Percentiles rank a stretch among this genome's conserved stretches.
phyloP scores from a whole-genome alignment of 1,140 invertebrate genomes.

The Oedothorax gibbosus region DNA sequence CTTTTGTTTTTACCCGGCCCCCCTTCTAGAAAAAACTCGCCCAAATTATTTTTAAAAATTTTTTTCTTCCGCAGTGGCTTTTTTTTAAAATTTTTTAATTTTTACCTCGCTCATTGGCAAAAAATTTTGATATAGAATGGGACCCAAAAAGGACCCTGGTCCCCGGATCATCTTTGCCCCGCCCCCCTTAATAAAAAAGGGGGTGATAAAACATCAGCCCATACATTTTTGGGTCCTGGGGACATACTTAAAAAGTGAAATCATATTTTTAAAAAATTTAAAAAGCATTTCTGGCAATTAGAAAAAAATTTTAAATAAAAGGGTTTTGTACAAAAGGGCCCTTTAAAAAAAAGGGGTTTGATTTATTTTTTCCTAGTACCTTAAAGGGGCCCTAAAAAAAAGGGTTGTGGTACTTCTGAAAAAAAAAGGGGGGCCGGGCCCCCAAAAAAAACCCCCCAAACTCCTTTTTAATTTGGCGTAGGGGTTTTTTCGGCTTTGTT shows the following conservation, averaged over 20 bases:
- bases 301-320: constrained; percentile 65
- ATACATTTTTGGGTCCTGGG: not conserved
- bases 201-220: not conserved
- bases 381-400: constrained; percentile 69
- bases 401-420: constrained; percentile 68
- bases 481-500: constrained; percentile 69
- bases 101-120: constrained; percentile 32
- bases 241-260: too few species aligned
- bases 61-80: constrained; percentile 6
- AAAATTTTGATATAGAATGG: constrained; percentile 30
- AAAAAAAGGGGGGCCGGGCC: too few species aligned
- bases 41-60: constrained; percentile 26
- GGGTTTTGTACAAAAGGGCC: constrained; percentile 64
- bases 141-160: constrained; percentile 37
- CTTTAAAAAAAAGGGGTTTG: constrained; percentile 71
- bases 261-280: too few species aligned
- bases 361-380: constrained; percentile 70
- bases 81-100: constrained; percentile 24
- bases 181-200: constrained; percentile 1
- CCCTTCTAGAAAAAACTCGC: not conserved
- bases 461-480: constrained; percentile 65
- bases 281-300: constrained; percentile 65
- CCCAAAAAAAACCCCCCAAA: constrained; percentile 70
- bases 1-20: too few species aligned
- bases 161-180: constrained; percentile 31